Conservation (phyloP, 1,140 invertebrate species). For the Glossosoma conforme region DNA sequence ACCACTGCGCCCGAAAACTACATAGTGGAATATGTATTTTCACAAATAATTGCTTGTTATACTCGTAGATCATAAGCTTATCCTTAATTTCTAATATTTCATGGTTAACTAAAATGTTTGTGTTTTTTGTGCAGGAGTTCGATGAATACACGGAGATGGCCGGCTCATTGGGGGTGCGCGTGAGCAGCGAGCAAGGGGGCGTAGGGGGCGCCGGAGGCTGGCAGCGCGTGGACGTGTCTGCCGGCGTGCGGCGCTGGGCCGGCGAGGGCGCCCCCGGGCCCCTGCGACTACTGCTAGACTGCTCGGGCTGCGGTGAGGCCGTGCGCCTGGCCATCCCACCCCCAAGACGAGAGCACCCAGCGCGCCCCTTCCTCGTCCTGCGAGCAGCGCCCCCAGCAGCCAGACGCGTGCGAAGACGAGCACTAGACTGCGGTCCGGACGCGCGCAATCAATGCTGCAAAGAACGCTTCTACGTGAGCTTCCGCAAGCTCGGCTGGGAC, state of each 20-base stretch:
- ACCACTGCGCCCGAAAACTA: too few relatives aligned
- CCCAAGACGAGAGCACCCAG: constrained; percentile 47
- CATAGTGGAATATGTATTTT: too few relatives aligned
- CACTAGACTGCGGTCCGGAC: constrained; percentile 70
- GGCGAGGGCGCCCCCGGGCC: constrained; percentile 51
- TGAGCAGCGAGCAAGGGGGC: constrained; percentile 54
- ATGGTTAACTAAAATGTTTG: not conserved
- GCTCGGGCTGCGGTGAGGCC: constrained; percentile 72
- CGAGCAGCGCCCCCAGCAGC: constrained; percentile 54
- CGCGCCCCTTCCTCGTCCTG: constrained; percentile 80
- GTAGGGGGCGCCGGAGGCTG: constrained; percentile 66
- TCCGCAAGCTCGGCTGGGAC: constrained; percentile 87
- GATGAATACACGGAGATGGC: constrained; percentile 60
- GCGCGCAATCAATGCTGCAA: constrained; percentile 80
- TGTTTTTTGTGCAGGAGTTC: constrained; percentile 48
- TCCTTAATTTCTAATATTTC: too few relatives aligned
- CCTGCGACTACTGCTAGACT: constrained; percentile 76
- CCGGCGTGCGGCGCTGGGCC: constrained; percentile 68
- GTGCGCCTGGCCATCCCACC: constrained; percentile 54
- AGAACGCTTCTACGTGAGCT: constrained; percentile 85
- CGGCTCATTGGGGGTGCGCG: constrained; percentile 63
- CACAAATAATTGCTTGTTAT: too few relatives aligned
- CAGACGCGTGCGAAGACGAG: constrained; percentile 68
- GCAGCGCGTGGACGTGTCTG: constrained; percentile 81
- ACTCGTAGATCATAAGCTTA: too few relatives aligned